Evolutionary conservation across 2,888 invertebrate genomes (phyloP).

Genomic region (Hemithea aestivaria): DNA sequence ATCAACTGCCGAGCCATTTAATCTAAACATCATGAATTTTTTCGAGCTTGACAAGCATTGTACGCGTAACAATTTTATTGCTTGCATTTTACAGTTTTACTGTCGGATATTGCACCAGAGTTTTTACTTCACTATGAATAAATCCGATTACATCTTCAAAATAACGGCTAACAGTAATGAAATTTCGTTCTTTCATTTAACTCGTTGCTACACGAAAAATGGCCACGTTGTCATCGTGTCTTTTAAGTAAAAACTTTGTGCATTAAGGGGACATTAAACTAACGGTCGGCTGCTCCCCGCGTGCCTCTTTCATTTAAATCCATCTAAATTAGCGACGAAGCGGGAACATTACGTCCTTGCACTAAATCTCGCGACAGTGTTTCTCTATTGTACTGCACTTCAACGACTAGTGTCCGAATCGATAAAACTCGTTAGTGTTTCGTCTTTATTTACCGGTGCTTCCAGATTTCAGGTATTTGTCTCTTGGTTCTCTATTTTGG

Average conservation of each 20-base stretch:
- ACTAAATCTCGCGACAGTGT: slow-evolving; percentile 43
- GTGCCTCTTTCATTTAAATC: slow-evolving; percentile 50
- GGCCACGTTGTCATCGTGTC: slow-evolving; percentile 14
- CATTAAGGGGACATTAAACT: slow-evolving; percentile 42
- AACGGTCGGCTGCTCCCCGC: slow-evolving; percentile 41
- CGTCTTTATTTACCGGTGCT: too few relatives aligned
- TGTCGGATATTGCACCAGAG: too few relatives aligned
- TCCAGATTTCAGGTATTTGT: too few relatives aligned
- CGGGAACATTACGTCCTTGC: slow-evolving; percentile 51
- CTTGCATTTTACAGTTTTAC: slow-evolving; percentile 24
- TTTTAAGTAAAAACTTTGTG: slow-evolving; percentile 23
- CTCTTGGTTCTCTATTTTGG: too few relatives aligned
- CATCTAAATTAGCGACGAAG: slow-evolving; percentile 56
- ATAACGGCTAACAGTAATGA: too few relatives aligned
- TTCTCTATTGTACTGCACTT: slow-evolving; percentile 29
- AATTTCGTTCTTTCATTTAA: too few relatives aligned
- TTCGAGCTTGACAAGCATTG: slow-evolving; percentile 47
- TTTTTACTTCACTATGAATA: too few relatives aligned
- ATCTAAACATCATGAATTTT: slow-evolving; percentile 62
- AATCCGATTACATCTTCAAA: too few relatives aligned
- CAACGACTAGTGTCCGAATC: too few relatives aligned
- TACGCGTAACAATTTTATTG: slow-evolving; percentile 39
- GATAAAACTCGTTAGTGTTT: too few relatives aligned
- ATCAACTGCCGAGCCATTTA: slow-evolving; percentile 60
- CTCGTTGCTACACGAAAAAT: not conserved